Conservation (phyloP, 2,888 invertebrate species). For the Nephrotoma appendiculata region DNA sequence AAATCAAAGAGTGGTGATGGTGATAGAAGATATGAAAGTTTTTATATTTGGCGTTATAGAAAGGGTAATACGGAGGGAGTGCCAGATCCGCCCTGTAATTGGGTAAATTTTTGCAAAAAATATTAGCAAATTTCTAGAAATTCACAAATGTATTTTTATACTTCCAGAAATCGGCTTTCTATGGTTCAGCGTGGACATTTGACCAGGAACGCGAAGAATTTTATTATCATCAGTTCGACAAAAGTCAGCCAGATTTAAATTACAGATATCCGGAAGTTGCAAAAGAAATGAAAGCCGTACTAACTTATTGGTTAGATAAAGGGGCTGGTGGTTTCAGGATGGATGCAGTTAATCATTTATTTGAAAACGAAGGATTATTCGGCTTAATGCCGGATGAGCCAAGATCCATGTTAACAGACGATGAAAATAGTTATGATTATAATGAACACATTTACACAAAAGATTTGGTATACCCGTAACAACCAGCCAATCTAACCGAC, state of each 20-base stretch:
- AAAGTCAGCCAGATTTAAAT: constrained; percentile 67
- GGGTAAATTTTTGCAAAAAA: constrained; percentile 35
- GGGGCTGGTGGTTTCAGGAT: constrained; percentile 67
- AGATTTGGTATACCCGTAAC: constrained; percentile 28
- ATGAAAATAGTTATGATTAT: constrained; percentile 29
- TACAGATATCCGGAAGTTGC: constrained; percentile 50
- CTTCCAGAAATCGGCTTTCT: constrained; percentile 33
- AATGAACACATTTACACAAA: constrained; percentile 47
- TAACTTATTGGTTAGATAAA: constrained; percentile 57
- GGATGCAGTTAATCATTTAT: constrained; percentile 46
- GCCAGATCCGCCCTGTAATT: constrained; percentile 52
- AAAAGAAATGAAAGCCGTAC: constrained; percentile 44
- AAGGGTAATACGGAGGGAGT: constrained; percentile 21
- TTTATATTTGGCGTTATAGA: constrained; percentile 58
- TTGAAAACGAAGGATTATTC: constrained; percentile 35
- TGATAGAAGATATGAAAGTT: constrained; percentile 50
- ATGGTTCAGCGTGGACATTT: constrained; percentile 56
- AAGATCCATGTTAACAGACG: constrained; percentile 24
- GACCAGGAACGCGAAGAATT: constrained; percentile 43
- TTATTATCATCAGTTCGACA: constrained; percentile 48
- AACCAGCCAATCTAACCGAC: too few relatives aligned
- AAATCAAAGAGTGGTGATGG: constrained; percentile 46
- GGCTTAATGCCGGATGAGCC: constrained; percentile 33
- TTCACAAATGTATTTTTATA: too few relatives aligned
- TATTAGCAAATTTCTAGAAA: too few relatives aligned